Percentiles rank a stretch among this genome's conserved stretches.
These are phyloP conservation scores for Neoarius graeffei DNA, from an alignment of 2,113 vertebrate species.

Conservation along the genomic window DNA sequence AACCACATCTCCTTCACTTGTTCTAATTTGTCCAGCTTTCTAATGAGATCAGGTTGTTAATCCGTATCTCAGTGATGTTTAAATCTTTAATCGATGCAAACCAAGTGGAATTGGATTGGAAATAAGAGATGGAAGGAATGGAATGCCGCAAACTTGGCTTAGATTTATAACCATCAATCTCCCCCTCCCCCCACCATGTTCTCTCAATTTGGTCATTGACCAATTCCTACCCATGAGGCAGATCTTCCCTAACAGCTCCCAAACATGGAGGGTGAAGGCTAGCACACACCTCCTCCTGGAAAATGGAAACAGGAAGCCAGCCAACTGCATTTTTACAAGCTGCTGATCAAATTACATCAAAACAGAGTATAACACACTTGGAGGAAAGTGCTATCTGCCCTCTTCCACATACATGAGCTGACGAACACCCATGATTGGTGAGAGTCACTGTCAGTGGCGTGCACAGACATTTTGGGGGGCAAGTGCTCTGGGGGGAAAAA, in stretches of 20 bases:
- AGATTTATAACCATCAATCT: neutral
- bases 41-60: neutral
- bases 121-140: neutral
- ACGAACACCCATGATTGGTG: neutral
- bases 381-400: neutral
- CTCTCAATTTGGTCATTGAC: neutral
- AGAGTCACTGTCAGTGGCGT: too few relatives aligned
- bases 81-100: neutral
- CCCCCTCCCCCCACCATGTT: too few relatives aligned
- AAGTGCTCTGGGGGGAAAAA: too few relatives aligned
- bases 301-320: neutral
- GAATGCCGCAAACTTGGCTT: neutral
- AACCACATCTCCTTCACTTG: neutral
- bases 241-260: neutral
- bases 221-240: neutral
- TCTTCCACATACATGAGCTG: neutral
- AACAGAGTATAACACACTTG: neutral
- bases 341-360: neutral
- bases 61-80: neutral
- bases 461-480: too few relatives aligned
- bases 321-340: neutral
- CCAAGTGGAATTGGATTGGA: neutral
- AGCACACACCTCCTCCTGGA: neutral
- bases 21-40: neutral
- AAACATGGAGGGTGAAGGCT: too few relatives aligned